Evolutionary conservation across 2,888 invertebrate species (phyloP).

Genomic region (Acrobasis repandana): DNA sequence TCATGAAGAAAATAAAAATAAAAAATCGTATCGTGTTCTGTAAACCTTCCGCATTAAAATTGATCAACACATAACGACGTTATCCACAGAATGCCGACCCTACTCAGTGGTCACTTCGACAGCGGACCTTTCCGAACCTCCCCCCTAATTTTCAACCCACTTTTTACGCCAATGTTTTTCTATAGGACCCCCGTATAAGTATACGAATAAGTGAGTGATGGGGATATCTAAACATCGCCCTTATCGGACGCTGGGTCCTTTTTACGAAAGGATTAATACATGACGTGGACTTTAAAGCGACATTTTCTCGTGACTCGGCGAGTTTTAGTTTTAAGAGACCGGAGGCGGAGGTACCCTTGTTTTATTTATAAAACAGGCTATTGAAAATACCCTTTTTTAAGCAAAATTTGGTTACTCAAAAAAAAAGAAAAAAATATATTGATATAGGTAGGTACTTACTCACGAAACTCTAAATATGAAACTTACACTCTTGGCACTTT

Average conservation of each 20-base stretch:
- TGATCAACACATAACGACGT: slow-evolving; percentile 82
- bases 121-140: slow-evolving; percentile 72
- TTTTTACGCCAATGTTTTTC: slow-evolving; percentile 83
- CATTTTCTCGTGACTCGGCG: slow-evolving; percentile 41
- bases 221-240: slow-evolving; percentile 80
- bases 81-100: slow-evolving; percentile 79
- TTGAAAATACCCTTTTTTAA: too few relatives aligned
- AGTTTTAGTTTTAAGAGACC: slow-evolving; percentile 35
- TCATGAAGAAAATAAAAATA: slow-evolving; percentile 4
- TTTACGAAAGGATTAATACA: slow-evolving; percentile 75
- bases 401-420: not conserved
- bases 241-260: slow-evolving; percentile 66
- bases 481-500: not conserved
- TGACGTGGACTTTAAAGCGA: slow-evolving; percentile 55
- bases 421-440: not conserved
- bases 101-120: slow-evolving; percentile 82
- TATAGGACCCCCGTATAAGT: slow-evolving; percentile 67
- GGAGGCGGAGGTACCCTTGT: slow-evolving; percentile 22
- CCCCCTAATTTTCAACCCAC: slow-evolving; percentile 72
- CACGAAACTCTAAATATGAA: not conserved
- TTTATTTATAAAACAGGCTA: not conserved
- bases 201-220: slow-evolving; percentile 73
- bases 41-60: slow-evolving; percentile 66
- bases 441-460: too few relatives aligned
- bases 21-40: slow-evolving; percentile 35